Conservation (phyloP, 2,888 invertebrate species). For the Drosophila fulvimacula region DNA sequence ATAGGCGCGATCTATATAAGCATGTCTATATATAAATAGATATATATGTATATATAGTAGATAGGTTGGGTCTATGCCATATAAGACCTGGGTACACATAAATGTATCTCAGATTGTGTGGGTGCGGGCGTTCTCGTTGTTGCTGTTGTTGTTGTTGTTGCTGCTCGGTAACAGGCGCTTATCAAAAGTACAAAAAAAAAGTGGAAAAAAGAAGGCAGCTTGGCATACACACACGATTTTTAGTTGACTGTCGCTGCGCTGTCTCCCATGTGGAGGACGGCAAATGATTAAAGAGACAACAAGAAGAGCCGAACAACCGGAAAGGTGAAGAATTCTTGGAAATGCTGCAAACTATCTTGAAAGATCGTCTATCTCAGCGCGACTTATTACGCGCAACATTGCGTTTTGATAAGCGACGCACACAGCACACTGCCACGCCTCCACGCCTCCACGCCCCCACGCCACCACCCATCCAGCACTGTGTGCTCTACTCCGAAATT, state of each 20-base stretch:
- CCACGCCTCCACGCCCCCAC: not conserved
- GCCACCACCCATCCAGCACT: not conserved
- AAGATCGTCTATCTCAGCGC: slow-evolving; percentile 47
- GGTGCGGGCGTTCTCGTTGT: slow-evolving; percentile 61
- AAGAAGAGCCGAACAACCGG: slow-evolving; percentile 38
- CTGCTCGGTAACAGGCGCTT: slow-evolving; percentile 10
- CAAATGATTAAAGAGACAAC: slow-evolving; percentile 67
- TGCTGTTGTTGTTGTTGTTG: not conserved
- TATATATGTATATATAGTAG: slow-evolving; percentile 15
- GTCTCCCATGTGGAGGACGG: slow-evolving; percentile 49
- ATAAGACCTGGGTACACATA: slow-evolving; percentile 46
- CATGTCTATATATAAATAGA: slow-evolving; percentile 42
- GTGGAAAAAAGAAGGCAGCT: slow-evolving; percentile 45
- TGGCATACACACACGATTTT: slow-evolving; percentile 42
- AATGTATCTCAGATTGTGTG: slow-evolving; percentile 52
- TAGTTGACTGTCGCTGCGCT: slow-evolving; percentile 27
- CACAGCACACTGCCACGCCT: not conserved
- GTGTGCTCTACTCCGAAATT: not conserved
- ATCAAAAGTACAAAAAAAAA: slow-evolving; percentile 48
- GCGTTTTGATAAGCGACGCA: slow-evolving; percentile 29
- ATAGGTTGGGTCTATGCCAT: slow-evolving; percentile 49
- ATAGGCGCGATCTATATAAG: slow-evolving; percentile 68
- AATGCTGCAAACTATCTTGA: slow-evolving; percentile 48
- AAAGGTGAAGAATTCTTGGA: slow-evolving; percentile 60
- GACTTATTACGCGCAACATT: slow-evolving; percentile 35